Evolutionary conservation across 2,888 invertebrate genomes (phyloP).

Genomic region (Rugalucina vietnamica): DNA sequence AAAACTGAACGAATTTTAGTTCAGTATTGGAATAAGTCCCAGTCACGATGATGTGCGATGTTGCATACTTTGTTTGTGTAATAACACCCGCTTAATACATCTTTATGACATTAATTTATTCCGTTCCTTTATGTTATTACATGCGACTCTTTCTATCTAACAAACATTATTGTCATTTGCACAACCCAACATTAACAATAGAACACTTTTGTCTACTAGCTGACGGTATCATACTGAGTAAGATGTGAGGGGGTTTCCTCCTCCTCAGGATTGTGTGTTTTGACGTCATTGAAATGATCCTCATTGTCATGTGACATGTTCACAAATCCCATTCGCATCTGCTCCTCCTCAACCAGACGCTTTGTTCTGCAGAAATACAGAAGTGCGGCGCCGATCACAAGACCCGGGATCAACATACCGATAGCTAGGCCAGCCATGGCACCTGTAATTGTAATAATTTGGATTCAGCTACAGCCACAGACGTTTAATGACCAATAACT

Average conservation of each 20-base stretch:
- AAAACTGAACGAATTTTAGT: too few relatives aligned
- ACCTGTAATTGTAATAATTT: conserved; percentile 32
- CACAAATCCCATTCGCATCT: conserved; percentile 56
- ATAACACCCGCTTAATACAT: too few relatives aligned
- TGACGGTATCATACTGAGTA: conserved; percentile 41
- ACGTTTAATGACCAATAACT: too few relatives aligned
- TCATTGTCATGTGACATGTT: conserved; percentile 50
- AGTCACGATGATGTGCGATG: too few relatives aligned
- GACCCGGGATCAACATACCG: conserved; percentile 67
- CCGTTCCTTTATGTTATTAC: too few relatives aligned
- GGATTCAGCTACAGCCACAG: too few relatives aligned
- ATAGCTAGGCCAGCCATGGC: conserved; percentile 67
- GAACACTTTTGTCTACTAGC: conserved; percentile 16
- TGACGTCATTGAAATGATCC: conserved; percentile 30
- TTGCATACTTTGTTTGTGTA: too few relatives aligned
- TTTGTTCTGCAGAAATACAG: conserved; percentile 60
- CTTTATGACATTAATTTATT: too few relatives aligned
- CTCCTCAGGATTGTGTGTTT: conserved; percentile 12
- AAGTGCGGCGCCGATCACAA: conserved; percentile 61
- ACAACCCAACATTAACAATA: too few relatives aligned
- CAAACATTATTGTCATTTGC: too few relatives aligned
- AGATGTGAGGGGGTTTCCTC: conserved; percentile 41
- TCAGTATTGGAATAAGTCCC: too few relatives aligned
- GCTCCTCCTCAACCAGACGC: conserved; percentile 55
- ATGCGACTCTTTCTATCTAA: too few relatives aligned